Base-by-base conservation (phyloP, 2,797 vertebrate genomes). In the Limnodromus scolopaceus region DNA sequence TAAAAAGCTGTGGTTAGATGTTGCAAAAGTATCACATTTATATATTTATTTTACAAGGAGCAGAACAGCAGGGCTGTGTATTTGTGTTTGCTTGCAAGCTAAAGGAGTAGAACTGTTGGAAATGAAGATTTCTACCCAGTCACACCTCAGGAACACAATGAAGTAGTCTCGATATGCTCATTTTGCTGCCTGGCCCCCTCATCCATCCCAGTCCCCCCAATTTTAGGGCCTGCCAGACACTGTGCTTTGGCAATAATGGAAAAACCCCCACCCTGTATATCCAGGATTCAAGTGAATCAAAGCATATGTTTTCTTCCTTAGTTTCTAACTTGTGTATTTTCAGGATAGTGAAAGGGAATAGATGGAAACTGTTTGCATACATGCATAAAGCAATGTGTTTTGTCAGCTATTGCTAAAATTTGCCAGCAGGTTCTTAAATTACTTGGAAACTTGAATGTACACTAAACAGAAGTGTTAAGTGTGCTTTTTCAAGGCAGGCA, bases 1-100 rank as follows among this genome's bases (percentile, higher is more conserved):
- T 90, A 96, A 98, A 97, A 96, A 97, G 92, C 94, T 89, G 85
- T 97, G 91, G 92, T 96, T 97, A 93, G 84, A 80, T 91, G 92
- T 94, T 91, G 38, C 49, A 82, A 65, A 97, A 96, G 68, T 81
- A 89, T 87, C 45, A n/a, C 92, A 90, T 94, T 90, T 93, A 97
- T 96, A 58, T 84, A 89, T 83, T 91, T 87, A 85, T 95, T 92
- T 93, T 95, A 57, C 70, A 51, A 66, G 74, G 32, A 94, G 38
- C 75, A 87, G 81, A 51, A 39, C 13, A 16, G 54, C 1, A 0
- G 57, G 60, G 63, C 85, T 91, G 53, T n/a, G 13, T 87, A 28
- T 94, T 91, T 89, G 38, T 91, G 39, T 88, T 94, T 92, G 75
- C 68, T 84, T 24, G 11, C 85, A 61, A 57, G 27, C 82, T 75